Conservation (phyloP, 1,140 invertebrate genomes). For the Ectropis grisescens region DNA sequence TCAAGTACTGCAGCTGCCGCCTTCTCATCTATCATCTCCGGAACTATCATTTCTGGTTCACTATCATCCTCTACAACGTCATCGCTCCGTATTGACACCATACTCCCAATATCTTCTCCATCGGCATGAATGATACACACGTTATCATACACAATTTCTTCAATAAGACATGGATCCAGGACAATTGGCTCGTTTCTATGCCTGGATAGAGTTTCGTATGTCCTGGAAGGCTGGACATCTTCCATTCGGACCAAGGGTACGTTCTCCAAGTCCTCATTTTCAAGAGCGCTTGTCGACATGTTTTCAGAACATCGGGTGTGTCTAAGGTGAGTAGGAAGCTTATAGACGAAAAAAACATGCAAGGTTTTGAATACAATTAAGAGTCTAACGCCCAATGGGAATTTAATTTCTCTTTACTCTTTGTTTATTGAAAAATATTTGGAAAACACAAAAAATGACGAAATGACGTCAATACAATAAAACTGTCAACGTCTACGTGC, state of each 20-base stretch:
- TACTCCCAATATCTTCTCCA: slow-evolving; percentile 40
- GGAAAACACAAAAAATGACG: too few species aligned
- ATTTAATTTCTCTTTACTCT: too few species aligned
- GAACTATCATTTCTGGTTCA: slow-evolving; percentile 23
- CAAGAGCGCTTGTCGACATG: slow-evolving; percentile 36
- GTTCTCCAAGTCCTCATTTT: slow-evolving; percentile 39
- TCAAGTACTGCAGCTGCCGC: too few species aligned
- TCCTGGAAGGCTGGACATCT: slow-evolving; percentile 37
- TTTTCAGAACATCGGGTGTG: slow-evolving; percentile 1
- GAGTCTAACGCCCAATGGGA: too few species aligned
- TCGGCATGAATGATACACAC: slow-evolving; percentile 24
- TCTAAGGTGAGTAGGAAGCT: too few species aligned
- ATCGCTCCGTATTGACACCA: slow-evolving; percentile 40
- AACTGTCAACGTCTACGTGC: too few species aligned
- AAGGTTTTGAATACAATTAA: too few species aligned
- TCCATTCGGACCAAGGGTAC: slow-evolving; percentile 45
- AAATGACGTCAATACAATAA: too few species aligned
- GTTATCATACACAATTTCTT: slow-evolving; percentile 20
- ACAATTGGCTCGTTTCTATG: slow-evolving; percentile 7
- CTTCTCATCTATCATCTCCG: slow-evolving; percentile 14
- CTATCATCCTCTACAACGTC: slow-evolving; percentile 17
- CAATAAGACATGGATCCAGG: slow-evolving; percentile 22
- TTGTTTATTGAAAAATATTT: too few species aligned
- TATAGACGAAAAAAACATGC: too few species aligned
- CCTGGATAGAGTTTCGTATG: not conserved